phyloP scores from a whole-genome alignment of 2,888 invertebrate genomes.

The Zelleria hepariella region DNA sequence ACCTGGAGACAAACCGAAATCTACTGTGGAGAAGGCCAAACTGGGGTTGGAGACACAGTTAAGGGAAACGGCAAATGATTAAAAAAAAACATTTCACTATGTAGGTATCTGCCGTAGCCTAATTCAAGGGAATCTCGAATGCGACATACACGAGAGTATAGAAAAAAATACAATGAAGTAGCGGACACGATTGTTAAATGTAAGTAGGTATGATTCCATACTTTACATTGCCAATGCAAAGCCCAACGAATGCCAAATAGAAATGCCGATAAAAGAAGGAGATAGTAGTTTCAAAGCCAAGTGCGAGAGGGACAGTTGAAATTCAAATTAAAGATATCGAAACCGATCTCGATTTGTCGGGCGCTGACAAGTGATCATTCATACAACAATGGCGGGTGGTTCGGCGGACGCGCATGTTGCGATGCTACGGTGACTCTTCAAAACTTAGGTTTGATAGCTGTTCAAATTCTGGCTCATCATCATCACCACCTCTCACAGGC shows the following conservation, averaged over 20 bases:
- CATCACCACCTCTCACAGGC: no score
- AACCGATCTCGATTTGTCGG: constrained; percentile 64
- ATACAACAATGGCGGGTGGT: constrained; percentile 19
- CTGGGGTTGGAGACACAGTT: no score
- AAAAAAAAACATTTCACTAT: no score
- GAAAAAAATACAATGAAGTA: background rate
- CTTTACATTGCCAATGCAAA: background rate
- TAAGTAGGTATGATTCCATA: background rate
- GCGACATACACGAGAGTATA: no score
- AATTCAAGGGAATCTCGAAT: no score
- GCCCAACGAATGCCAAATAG: background rate
- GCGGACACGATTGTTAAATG: no score
- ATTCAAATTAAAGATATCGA: constrained; percentile 54
- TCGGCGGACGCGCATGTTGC: background rate
- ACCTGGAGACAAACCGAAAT: no score
- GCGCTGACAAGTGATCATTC: constrained; percentile 62
- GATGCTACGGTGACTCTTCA: background rate
- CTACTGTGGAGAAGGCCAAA: no score
- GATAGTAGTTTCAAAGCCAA: background rate
- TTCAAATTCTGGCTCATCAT: background rate
- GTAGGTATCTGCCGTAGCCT: no score
- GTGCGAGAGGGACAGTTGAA: constrained; percentile 21
- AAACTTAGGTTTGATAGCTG: background rate
- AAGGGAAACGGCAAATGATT: no score
- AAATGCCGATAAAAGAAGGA: background rate